Evolutionary conservation across 2,888 invertebrate species (phyloP), one percentile per base, ranked within the genome.

Genomic region (Latrodectus elegans): DNA sequence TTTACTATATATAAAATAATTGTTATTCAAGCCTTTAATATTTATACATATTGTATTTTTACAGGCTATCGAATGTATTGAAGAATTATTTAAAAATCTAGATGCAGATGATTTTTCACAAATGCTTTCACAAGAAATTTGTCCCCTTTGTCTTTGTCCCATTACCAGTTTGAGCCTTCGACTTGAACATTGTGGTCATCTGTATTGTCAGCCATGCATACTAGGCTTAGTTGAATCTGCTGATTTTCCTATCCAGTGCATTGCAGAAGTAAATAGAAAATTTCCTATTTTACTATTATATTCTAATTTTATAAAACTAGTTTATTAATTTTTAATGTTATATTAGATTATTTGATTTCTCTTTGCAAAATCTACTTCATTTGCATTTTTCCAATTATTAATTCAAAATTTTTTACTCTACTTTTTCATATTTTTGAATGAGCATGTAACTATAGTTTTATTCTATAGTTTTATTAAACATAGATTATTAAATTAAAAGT

Each of bases 121-220:
- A 10, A 38, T 60, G 15, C 67, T 73, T 8, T 77, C 67, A 12
- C 60, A 70, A 26, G 88, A 88, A 88, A 79, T 26, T 9, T 88
- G 88, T 22, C 80, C 84, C 8, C 80, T 84, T 8, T 88, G 88
- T 80, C 22, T 10, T 10, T 84, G 79, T 65, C 71, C 75, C 52
- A 77, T 84, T 4, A 64, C 65, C 15, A 75, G 76, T 38, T 83
- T 83, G 64, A 76, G 84, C 8, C 65, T 67, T 65, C 75, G 88
- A 10, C 71, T 88, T 11, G 80, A 88, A 67, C 67, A 84, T 55
- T 88, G 88, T 71, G 76, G 80, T 12, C 88, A 88, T 71, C 64
- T 88, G n/a, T 88, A 88, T 60, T 84, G 88, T 55, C n/a, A 52
- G n/a, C 83, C 83, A 55, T 88, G 88, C 26, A 83, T 88, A 12